A percentile compares a stretch with the other conserved stretches of the same genome.
These are phyloP conservation scores for Taurulus bubalis DNA, from an alignment of 2,113 vertebrate genomes.

Conservation along the genomic window DNA sequence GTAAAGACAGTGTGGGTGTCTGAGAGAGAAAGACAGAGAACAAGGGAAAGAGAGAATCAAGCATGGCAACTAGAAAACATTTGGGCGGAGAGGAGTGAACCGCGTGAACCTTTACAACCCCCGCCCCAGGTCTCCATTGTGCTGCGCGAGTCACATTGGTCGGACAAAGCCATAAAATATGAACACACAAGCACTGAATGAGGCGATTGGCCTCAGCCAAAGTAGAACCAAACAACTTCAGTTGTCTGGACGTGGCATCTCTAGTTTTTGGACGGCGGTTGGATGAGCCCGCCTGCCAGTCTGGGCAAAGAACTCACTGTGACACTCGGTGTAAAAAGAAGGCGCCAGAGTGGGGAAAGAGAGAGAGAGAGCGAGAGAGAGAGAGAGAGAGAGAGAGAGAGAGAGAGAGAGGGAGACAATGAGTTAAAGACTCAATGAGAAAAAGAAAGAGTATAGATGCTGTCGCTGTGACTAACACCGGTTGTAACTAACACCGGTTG, in stretches of 20 bases:
- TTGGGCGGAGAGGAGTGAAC: conserved; percentile 57
- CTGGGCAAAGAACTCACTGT: conserved; percentile 60
- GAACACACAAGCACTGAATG: conserved; percentile 57
- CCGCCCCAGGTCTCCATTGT: conserved; percentile 47
- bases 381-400: conserved; percentile 22
- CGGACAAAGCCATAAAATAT: conserved; percentile 61
- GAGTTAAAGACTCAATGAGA: conserved; percentile 45
- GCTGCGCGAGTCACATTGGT: conserved; percentile 36
- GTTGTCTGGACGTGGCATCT: conserved; percentile 57
- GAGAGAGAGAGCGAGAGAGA: conserved; percentile 27
- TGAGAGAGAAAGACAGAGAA: conserved; percentile 48
- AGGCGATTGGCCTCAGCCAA: conserved; percentile 48
- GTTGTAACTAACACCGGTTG: conserved; percentile 32
- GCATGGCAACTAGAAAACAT: conserved; percentile 69
- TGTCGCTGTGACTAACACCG: conserved; percentile 44
- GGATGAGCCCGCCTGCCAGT: conserved; percentile 57
- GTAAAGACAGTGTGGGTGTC: conserved; percentile 57
- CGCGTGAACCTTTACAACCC: conserved; percentile 66
- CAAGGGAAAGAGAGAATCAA: conserved; percentile 52
- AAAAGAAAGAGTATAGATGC: conserved; percentile 54
- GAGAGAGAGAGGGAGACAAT: conserved; percentile 17
- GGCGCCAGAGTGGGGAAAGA: conserved; percentile 31
- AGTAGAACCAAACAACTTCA: conserved; percentile 57
- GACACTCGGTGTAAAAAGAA: conserved; percentile 49
- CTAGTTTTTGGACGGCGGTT: conserved; percentile 42